Percentiles rank a stretch among this genome's conserved stretches.
These are phyloP conservation scores for Pseudococcus jackbeardsleyi DNA, from an alignment of 2,888 invertebrate genomes.

Conservation along the genomic window DNA sequence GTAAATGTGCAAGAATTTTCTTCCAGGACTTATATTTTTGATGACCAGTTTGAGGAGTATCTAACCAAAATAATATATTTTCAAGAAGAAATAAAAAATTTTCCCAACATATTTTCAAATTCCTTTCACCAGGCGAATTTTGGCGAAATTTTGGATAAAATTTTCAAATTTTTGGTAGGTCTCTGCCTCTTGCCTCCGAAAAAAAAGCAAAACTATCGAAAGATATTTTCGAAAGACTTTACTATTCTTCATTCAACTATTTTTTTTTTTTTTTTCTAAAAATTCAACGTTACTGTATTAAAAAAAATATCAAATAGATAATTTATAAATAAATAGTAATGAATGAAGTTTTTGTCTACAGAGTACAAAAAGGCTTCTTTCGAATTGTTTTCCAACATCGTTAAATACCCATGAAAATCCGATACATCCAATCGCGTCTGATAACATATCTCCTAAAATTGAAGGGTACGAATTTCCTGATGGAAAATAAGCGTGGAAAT, in stretches of 20 bases:
- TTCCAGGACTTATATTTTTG: too few species aligned
- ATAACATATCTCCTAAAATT: conserved; percentile 96
- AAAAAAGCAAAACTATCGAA: too few species aligned
- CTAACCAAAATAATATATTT: too few species aligned
- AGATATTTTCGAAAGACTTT: background rate
- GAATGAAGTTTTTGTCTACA: background rate
- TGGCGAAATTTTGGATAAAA: too few species aligned
- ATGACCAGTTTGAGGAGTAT: too few species aligned
- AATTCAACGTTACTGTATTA: background rate
- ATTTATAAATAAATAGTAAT: too few species aligned
- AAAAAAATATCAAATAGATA: background rate
- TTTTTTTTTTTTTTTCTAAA: background rate
- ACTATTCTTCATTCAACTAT: background rate
- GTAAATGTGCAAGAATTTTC: too few species aligned
- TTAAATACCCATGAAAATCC: conserved; percentile 95
- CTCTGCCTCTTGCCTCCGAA: too few species aligned
- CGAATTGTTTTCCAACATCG: background rate
- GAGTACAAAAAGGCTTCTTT: background rate
- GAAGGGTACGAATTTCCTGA: conserved; percentile 97
- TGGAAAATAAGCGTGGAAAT: conserved; percentile 99
- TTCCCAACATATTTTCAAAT: too few species aligned
- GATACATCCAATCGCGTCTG: conserved; percentile 95
- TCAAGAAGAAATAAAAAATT: too few species aligned
- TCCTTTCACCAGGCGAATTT: too few species aligned
- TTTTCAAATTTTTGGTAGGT: too few species aligned